A percentile compares a stretch with the other conserved stretches of the same genome.
Conservation (phyloP, 2,113 vertebrate species). For the Lepisosteus osseus region DNA sequence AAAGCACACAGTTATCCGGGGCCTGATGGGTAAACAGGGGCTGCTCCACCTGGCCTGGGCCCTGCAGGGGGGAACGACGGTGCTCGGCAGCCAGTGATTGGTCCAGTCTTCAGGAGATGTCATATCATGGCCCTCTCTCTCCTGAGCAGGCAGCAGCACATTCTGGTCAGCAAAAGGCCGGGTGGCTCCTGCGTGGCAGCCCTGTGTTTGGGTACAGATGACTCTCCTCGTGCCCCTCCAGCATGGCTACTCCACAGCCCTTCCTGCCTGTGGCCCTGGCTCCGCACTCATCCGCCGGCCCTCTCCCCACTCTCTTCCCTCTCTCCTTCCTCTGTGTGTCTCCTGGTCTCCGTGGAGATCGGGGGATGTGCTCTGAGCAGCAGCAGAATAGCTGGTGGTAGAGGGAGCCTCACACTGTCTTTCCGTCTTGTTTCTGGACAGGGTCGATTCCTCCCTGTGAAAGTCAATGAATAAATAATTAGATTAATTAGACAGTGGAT, state of each 20-base stretch:
- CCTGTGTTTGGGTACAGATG: slow-evolving; percentile 40
- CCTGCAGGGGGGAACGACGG: slow-evolving; percentile 44
- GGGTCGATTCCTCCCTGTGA: too few relatives aligned
- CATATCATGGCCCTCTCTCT: slow-evolving; percentile 52
- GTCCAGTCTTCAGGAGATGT: slow-evolving; percentile 40
- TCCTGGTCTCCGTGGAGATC: slow-evolving; percentile 21
- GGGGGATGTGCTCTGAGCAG: slow-evolving; percentile 21
- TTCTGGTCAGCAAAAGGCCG: slow-evolving; percentile 34
- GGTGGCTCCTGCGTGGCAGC: slow-evolving; percentile 32
- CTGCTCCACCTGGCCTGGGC: slow-evolving; percentile 17
- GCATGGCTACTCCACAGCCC: slow-evolving; percentile 51
- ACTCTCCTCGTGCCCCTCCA: slow-evolving; percentile 46
- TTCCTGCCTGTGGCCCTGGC: slow-evolving; percentile 28
- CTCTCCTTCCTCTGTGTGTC: slow-evolving; percentile 25
- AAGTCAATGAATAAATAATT: too few relatives aligned
- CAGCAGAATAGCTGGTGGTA: slow-evolving; percentile 30
- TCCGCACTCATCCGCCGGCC: slow-evolving; percentile 34
- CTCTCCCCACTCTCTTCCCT: slow-evolving; percentile 15
- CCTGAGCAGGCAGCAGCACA: slow-evolving; percentile 29
- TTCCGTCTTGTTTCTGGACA: too few relatives aligned
- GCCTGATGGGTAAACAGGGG: not conserved
- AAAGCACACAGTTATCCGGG: not conserved
- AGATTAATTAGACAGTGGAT: too few relatives aligned
- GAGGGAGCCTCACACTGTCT: slow-evolving; percentile 26
- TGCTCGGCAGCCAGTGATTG: slow-evolving; percentile 43